A percentile compares a stretch with the other conserved stretches of the same genome.
Conservation (phyloP, 2,113 vertebrate species). For the Chaetops frenatus region DNA sequence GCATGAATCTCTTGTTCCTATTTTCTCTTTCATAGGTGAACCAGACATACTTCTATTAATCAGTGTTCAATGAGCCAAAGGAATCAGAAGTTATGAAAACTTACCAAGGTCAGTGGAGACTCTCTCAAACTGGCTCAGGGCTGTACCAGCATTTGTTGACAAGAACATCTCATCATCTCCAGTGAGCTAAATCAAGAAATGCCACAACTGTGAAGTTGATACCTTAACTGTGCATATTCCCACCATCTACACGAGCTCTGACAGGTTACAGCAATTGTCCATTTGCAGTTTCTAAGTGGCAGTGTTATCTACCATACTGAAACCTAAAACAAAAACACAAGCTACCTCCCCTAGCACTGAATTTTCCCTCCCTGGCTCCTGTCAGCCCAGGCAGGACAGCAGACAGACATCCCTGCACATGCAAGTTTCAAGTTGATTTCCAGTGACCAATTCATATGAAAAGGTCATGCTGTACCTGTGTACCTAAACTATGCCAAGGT, state of each 20-base stretch:
- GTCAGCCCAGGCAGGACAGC: background rate
- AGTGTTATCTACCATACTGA: background rate
- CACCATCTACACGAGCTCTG: background rate
- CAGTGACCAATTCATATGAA: background rate
- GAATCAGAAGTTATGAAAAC: background rate
- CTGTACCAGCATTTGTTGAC: slow-evolving; percentile 83
- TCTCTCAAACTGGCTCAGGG: slow-evolving; percentile 93
- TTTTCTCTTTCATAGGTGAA: background rate
- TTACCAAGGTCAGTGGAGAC: slow-evolving; percentile 87
- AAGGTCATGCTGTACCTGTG: background rate
- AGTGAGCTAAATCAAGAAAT: slow-evolving; percentile 76
- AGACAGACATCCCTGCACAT: background rate
- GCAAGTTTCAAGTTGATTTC: background rate
- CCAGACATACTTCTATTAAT: background rate
- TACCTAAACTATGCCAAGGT: background rate
- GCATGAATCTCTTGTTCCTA: background rate
- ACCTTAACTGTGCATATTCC: background rate
- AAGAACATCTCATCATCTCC: slow-evolving; percentile 87
- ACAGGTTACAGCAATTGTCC: background rate
- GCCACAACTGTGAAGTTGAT: background rate
- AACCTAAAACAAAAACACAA: background rate
- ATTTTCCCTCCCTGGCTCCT: background rate
- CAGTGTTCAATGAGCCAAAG: background rate
- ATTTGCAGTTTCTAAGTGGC: background rate
- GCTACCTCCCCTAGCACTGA: background rate